Evolutionary conservation across 2,797 vertebrate genomes (phyloP).

Genomic region (Parambassis ranga): DNA sequence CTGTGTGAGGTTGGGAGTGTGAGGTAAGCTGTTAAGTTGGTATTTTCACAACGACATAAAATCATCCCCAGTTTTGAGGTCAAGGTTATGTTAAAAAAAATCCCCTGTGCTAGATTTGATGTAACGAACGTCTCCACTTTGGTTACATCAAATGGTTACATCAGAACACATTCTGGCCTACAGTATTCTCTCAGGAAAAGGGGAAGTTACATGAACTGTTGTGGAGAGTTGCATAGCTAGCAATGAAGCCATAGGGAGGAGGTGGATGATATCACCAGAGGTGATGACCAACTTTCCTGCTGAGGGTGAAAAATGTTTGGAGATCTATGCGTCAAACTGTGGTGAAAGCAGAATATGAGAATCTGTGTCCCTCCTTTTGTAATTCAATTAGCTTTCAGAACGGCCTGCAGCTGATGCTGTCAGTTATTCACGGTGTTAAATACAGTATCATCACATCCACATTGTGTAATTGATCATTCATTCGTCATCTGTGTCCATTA

Average conservation of each 20-base stretch:
- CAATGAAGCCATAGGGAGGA: background rate
- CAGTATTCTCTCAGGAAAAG: background rate
- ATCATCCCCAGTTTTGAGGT: background rate
- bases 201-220: background rate
- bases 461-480: conserved; percentile 42
- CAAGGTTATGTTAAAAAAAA: conserved; percentile 2
- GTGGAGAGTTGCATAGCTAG: background rate
- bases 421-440: conserved; percentile 18
- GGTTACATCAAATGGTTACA: conserved; percentile 13
- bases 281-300: conserved; percentile 19
- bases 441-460: conserved; percentile 19
- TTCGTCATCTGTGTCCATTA: conserved; percentile 39
- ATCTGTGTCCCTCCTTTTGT: conserved; percentile 18
- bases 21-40: background rate
- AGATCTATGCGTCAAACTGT: conserved; percentile 20
- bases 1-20: background rate
- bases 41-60: background rate
- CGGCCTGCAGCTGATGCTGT: conserved; percentile 14
- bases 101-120: conserved; percentile 8
- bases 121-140: background rate
- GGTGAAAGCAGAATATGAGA: conserved; percentile 18
- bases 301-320: conserved; percentile 30
- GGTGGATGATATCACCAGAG: conserved; percentile 1
- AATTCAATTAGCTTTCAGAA: conserved; percentile 31
- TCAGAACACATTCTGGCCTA: conserved; percentile 2